A percentile compares a stretch with the other conserved stretches of the same genome.
Conservation (phyloP, 2,797 vertebrate species). For the Sebastes itinus region DNA sequence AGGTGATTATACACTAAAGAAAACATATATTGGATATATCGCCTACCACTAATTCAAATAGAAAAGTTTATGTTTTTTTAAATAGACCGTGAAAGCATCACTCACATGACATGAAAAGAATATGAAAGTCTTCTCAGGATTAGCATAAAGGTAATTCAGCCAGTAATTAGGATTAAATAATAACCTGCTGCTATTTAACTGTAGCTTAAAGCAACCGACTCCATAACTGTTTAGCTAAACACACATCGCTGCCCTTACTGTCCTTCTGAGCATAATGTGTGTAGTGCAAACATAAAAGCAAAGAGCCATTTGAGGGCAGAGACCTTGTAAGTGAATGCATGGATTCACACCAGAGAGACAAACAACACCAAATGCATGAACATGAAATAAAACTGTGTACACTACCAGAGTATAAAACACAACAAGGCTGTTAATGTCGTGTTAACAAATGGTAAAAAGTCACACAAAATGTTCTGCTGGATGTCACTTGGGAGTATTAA, state of each 20-base stretch:
- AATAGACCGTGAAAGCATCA: background rate
- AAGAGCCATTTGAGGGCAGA: background rate
- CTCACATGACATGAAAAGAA: background rate
- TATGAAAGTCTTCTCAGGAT: background rate
- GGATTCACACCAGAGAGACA: background rate
- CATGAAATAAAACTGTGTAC: background rate
- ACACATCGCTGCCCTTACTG: background rate
- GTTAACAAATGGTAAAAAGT: background rate
- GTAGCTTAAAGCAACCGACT: background rate
- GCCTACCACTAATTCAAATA: too few species aligned
- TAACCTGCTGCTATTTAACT: slow-evolving; percentile 11
- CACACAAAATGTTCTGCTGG: background rate
- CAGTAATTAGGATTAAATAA: background rate
- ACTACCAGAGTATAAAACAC: background rate
- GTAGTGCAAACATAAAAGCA: slow-evolving; percentile 28
- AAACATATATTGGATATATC: too few species aligned
- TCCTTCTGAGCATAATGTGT: background rate
- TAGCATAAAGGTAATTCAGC: background rate
- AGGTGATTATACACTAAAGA: too few species aligned
- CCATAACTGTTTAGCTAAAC: background rate
- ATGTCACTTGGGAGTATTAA: background rate
- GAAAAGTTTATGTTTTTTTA: background rate
- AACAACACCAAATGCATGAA: background rate
- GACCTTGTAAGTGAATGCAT: background rate
- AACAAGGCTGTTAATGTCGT: background rate